phyloP scores from a whole-genome alignment of 1,140 invertebrate genomes.

The Eriosoma lanigerum region DNA sequence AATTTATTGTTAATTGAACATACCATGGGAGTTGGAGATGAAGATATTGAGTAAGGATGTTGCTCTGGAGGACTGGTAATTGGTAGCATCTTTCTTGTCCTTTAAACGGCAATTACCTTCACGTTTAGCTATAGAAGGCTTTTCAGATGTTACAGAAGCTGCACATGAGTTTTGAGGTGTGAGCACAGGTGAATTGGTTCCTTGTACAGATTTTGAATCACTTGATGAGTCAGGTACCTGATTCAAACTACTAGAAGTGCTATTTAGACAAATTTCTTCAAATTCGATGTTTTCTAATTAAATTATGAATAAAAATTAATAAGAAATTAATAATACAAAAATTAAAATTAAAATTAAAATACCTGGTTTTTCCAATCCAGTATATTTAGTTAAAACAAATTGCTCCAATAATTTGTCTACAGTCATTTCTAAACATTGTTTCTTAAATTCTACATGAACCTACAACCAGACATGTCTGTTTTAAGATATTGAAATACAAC shows the following conservation, averaged over 20 bases:
- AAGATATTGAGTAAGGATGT: constrained; percentile 92
- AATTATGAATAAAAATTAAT: neutral
- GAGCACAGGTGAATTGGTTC: constrained; percentile 33
- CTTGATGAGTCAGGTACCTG: constrained; percentile 29
- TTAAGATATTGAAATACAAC: neutral
- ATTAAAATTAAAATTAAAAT: constrained; percentile 54
- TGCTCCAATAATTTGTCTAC: constrained; percentile 88
- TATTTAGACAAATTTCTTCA: constrained; percentile 60
- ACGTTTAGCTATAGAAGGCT: constrained; percentile 59
- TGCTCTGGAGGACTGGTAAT: constrained; percentile 84
- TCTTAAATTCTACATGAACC: constrained; percentile 86
- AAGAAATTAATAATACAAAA: neutral
- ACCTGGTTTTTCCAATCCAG: constrained; percentile 89
- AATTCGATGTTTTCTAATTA: constrained; percentile 62
- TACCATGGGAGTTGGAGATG: constrained; percentile 91
- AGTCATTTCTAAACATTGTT: constrained; percentile 85
- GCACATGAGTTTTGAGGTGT: constrained; percentile 8
- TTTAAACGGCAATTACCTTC: constrained; percentile 63
- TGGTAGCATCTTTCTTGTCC: constrained; percentile 55
- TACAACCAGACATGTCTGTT: constrained; percentile 58
- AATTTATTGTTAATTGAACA: constrained; percentile 57
- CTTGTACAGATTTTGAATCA: constrained; percentile 41
- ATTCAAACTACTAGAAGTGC: constrained; percentile 20
- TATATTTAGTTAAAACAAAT: constrained; percentile 87
- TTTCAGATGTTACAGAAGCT: constrained; percentile 30